phyloP scores from a whole-genome alignment of 2,113 vertebrate species.

The Tylochromis polylepis region DNA sequence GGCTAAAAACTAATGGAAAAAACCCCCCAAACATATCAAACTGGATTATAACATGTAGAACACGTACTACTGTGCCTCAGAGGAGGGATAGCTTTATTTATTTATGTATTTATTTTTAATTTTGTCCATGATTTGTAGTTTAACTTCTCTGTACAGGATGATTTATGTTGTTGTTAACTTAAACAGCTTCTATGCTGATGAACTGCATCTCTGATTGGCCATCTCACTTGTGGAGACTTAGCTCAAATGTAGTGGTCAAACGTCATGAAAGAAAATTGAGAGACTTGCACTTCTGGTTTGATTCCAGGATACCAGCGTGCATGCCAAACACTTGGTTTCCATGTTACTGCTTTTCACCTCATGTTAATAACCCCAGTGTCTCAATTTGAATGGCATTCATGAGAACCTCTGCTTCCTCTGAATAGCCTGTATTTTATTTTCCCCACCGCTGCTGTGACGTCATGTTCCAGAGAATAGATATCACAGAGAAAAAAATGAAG shows the following conservation, averaged over 20 bases:
- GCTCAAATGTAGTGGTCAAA: neutral
- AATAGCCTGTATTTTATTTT: accelerated
- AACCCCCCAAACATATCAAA: neutral
- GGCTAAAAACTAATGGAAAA: neutral
- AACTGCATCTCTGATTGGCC: neutral
- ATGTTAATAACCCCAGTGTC: neutral
- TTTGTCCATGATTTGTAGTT: neutral
- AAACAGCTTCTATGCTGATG: neutral
- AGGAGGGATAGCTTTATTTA: neutral
- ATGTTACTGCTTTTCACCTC: neutral
- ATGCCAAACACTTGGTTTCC: neutral
- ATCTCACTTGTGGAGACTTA: neutral
- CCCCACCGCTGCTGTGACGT: accelerated
- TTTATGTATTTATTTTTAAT: neutral
- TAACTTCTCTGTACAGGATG: neutral
- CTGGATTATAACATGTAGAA: neutral
- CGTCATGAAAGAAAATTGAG: neutral
- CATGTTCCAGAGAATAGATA: neutral
- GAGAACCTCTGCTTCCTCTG: neutral
- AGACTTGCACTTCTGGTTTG: neutral
- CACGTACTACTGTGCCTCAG: slow-evolving; percentile 20
- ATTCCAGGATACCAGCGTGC: accelerated
- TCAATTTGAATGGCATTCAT: neutral
- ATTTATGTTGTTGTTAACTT: neutral
- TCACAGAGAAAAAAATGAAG: neutral